phyloP scores from a whole-genome alignment of 2,113 vertebrate species.

The Ardeotis arabs region DNA sequence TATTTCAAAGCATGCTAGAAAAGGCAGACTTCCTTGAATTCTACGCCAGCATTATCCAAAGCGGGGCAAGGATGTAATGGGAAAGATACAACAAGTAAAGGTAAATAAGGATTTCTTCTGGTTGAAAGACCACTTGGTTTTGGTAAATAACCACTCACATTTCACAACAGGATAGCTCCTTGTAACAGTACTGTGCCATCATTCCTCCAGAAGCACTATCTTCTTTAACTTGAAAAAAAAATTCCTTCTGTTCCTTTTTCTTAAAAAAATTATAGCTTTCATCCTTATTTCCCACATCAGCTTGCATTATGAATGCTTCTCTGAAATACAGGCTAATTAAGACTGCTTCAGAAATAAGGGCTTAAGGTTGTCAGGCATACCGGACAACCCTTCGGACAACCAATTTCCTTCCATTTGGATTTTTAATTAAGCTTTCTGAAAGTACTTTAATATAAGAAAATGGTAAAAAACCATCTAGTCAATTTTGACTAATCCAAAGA shows the following conservation, averaged over 20 bases:
- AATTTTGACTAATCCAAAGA: not conserved
- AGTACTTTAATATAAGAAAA: not conserved
- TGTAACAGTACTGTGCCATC: not conserved
- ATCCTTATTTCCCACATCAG: not conserved
- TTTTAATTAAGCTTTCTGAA: not conserved
- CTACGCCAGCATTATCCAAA: not conserved
- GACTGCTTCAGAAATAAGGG: not conserved
- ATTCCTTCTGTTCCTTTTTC: not conserved
- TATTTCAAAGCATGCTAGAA: not conserved
- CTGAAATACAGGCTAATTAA: not conserved
- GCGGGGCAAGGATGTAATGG: not conserved
- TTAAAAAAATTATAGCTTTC: not conserved
- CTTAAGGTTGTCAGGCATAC: not conserved
- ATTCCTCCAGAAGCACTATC: not conserved
- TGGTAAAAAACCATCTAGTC: not conserved
- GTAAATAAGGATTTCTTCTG: not conserved
- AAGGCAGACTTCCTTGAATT: not conserved
- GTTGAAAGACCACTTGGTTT: not conserved
- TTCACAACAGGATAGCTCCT: not conserved
- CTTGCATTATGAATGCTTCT: not conserved
- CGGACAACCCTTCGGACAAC: not conserved
- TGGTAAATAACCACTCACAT: not conserved
- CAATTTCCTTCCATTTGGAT: not conserved
- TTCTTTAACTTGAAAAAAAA: not conserved
- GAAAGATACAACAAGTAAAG: not conserved